phyloP scores from a whole-genome alignment of 2,113 vertebrate species.

The Lontra canadensis region DNA sequence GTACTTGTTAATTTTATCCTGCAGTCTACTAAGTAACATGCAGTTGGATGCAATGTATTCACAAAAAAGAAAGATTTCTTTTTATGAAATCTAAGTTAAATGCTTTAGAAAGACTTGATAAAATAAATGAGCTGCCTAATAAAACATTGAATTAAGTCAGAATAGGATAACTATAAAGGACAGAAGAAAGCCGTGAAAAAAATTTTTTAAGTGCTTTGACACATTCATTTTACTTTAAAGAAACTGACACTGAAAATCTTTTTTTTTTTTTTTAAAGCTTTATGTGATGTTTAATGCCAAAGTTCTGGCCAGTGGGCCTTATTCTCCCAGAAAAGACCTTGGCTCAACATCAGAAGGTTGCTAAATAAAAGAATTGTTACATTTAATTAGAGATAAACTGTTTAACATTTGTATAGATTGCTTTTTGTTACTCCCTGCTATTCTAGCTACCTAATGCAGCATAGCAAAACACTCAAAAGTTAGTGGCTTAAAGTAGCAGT shows the following conservation, averaged over 20 bases:
- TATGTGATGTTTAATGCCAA: background rate
- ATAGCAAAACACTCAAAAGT: background rate
- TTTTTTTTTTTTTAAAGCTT: background rate
- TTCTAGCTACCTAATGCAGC: background rate
- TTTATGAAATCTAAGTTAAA: background rate
- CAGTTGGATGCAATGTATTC: background rate
- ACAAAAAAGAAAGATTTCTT: background rate
- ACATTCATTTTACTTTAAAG: background rate
- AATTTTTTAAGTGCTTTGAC: background rate
- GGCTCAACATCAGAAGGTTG: background rate
- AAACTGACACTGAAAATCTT: background rate
- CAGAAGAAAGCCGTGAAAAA: background rate
- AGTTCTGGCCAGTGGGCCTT: background rate
- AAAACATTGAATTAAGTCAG: conserved; percentile 3
- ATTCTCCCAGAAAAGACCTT: background rate
- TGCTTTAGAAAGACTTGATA: background rate
- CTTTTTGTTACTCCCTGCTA: background rate
- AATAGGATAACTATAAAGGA: background rate
- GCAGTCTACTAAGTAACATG: background rate
- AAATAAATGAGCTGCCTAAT: background rate
- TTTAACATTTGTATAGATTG: background rate
- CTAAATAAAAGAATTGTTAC: background rate
- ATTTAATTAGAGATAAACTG: conserved; percentile 33
- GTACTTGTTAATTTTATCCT: conserved; percentile 11
- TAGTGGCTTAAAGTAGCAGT: background rate